These are phyloP conservation scores for Tychaedon coryphoeus DNA, from an alignment of 2,113 vertebrate genomes.

Conservation along the genomic window DNA sequence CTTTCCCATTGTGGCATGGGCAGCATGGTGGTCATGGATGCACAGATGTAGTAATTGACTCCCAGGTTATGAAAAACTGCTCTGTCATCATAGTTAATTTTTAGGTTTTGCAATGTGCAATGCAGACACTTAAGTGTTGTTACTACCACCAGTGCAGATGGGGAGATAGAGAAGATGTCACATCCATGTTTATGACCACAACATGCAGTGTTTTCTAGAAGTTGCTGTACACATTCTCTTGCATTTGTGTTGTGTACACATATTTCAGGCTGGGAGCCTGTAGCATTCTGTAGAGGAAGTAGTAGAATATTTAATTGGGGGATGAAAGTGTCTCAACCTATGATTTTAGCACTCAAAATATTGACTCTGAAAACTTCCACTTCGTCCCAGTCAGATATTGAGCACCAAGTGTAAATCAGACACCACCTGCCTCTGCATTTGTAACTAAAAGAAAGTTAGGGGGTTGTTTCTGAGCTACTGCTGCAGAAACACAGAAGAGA, in stretches of 20 bases:
- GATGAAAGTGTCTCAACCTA: neutral
- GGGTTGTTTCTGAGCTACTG: neutral
- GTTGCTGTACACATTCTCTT: neutral
- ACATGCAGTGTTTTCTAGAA: neutral
- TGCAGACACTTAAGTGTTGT: neutral
- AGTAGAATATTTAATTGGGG: neutral
- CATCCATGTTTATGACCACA: neutral
- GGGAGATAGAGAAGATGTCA: neutral
- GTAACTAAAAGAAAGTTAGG: neutral
- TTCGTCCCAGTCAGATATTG: neutral
- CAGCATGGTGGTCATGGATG: neutral
- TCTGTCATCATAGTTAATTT: neutral
- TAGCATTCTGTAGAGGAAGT: neutral
- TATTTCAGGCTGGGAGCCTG: neutral
- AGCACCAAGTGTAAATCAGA: neutral
- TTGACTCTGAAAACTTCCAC: neutral
- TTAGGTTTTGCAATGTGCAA: neutral
- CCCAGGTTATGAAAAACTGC: neutral
- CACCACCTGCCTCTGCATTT: neutral
- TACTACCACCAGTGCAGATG: neutral
- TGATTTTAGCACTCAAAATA: neutral
- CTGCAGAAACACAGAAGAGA: neutral
- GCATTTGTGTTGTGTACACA: fast-evolving
- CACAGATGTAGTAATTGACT: neutral
- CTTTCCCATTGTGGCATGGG: neutral